Base-by-base conservation (phyloP, 2,797 vertebrate species). In the Prunella strophiata region DNA sequence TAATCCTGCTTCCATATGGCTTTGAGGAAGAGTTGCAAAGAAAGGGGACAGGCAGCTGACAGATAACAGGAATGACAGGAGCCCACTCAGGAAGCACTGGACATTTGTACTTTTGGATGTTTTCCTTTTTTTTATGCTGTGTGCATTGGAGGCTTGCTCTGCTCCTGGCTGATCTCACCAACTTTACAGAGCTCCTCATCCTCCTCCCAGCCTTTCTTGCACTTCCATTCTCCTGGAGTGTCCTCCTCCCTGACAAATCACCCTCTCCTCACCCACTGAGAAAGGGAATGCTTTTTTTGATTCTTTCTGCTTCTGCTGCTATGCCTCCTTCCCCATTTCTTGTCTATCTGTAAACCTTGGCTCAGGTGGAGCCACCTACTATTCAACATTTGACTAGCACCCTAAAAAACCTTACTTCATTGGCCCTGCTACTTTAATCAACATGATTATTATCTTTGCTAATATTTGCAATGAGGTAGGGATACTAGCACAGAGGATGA, bases 1-100 rank as follows among this genome's bases (percentile, higher is more conserved):
- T 79, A 93, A 94, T 94, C 91, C 88, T 71, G 52, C 45, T 51
- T 81, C 92, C 94, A 94, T 94, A 93, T 92, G 90, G 92, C 81
- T 91, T 91, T 89, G 50, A 63, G 63, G 50, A 94, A 94, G 45
- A 52, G 42, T 57, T 83, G 32, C 42, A 85, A 71, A 80, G 50
- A 92, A 94, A 84, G 36, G 61, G 4, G 61, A 82, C 5, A 38
- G 59, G 59, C 9, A 27, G 59, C 54, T 81, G 66, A 22, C 50
- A 61, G 32, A 62, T 55, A 42, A 54, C 18, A 23, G 34, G 34
- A 96, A 45, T 67, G 82, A 71, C 7, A 59, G 21, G 16, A 83
- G 7, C 11, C 52, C 27, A 32, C 23, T 17, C 0, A 26, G 70
- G 30, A 84, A 80, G 57, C 25, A 19, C 16, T 29, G 74, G 42